A percentile compares a stretch with the other conserved stretches of the same genome.
These are phyloP conservation scores for Syrrhaptes paradoxus DNA, from an alignment of 2,113 vertebrate species.

Conservation along the genomic window DNA sequence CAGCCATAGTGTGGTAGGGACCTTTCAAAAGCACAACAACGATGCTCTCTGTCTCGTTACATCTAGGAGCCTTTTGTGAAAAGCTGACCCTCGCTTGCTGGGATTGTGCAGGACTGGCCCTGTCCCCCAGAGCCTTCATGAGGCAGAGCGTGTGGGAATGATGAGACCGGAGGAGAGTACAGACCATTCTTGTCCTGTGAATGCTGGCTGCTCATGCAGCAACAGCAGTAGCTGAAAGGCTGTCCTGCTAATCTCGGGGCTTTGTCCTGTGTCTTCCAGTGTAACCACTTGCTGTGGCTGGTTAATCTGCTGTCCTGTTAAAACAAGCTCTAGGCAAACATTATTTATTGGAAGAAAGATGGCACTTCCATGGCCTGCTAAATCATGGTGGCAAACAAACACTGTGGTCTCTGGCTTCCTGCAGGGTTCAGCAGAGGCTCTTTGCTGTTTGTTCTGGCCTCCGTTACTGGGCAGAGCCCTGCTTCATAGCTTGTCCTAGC, in stretches of 20 bases:
- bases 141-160: not conserved
- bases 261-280: not conserved
- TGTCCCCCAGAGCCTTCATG: not conserved
- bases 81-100: not conserved
- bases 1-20: not conserved
- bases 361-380: conserved; percentile 4
- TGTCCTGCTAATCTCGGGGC: not conserved
- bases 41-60: not conserved
- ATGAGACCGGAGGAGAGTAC: not conserved
- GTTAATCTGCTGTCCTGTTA: not conserved
- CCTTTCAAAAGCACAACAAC: accelerated
- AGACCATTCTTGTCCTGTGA: not conserved
- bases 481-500: not conserved
- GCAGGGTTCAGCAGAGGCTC: conserved; percentile 46
- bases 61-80: not conserved
- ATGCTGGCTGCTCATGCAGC: accelerated
- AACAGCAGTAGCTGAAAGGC: not conserved
- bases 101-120: not conserved
- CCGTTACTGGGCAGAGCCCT: not conserved
- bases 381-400: conserved; percentile 37
- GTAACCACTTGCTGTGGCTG: not conserved
- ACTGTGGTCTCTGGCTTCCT: conserved; percentile 55
- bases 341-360: not conserved
- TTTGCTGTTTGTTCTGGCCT: conserved; percentile 51
- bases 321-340: conserved; percentile 5